Evolutionary conservation across 2,888 invertebrate species (phyloP).

Genomic region (Aleiodes testaceus): DNA sequence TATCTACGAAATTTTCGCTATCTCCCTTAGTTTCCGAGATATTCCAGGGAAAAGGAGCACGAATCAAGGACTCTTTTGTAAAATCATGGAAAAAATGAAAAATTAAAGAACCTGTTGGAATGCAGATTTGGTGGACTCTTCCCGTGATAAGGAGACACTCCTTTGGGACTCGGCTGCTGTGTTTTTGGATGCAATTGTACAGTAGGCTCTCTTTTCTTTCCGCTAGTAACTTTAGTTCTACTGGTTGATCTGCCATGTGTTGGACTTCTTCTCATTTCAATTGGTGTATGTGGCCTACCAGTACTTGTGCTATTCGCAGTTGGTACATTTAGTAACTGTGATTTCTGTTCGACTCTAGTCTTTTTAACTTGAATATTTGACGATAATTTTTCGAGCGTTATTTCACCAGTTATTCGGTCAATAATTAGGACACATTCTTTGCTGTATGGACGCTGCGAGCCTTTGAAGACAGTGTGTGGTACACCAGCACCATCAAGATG

Average conservation of each 20-base stretch:
- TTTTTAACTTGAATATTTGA: slow-evolving; percentile 95
- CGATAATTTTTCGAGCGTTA: slow-evolving; percentile 92
- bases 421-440: slow-evolving; percentile 97
- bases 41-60: too few relatives aligned
- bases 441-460: slow-evolving; percentile 91
- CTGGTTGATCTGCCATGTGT: slow-evolving; percentile 66
- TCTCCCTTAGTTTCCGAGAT: too few relatives aligned
- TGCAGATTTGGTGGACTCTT: slow-evolving; percentile 61
- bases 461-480: slow-evolving; percentile 94
- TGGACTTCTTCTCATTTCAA: slow-evolving; percentile 66
- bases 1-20: too few relatives aligned
- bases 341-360: slow-evolving; percentile 77
- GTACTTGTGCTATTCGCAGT: slow-evolving; percentile 50
- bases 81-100: neutral
- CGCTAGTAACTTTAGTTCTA: slow-evolving; percentile 69
- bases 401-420: slow-evolving; percentile 93
- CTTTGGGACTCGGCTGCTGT: slow-evolving; percentile 61
- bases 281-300: slow-evolving; percentile 62
- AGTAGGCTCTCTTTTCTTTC: slow-evolving; percentile 68
- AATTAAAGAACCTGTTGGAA: slow-evolving; percentile 32
- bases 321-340: slow-evolving; percentile 52
- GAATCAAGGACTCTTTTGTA: neutral
- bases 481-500: slow-evolving; percentile 95
- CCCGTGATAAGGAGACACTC: slow-evolving; percentile 64
- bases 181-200: slow-evolving; percentile 65